Conservation (phyloP, 2,113 vertebrate species). For the Labeo rohita region DNA sequence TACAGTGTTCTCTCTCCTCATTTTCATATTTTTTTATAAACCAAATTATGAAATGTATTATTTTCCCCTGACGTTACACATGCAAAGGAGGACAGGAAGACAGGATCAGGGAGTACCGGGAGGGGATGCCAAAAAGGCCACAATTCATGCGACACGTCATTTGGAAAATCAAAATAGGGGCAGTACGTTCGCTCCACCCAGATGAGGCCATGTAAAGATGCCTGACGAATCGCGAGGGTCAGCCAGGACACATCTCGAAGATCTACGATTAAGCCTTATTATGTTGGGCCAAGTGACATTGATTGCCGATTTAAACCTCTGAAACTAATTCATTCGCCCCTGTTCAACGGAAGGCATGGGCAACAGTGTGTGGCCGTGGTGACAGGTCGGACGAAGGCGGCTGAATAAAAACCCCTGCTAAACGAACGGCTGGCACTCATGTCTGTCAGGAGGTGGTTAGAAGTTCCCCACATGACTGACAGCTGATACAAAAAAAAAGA, state of each 20-base stretch:
- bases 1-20: slow-evolving; percentile 43
- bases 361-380: slow-evolving; percentile 77
- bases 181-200: slow-evolving; percentile 90
- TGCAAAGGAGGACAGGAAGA: slow-evolving; percentile 41
- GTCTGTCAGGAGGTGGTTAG: slow-evolving; percentile 74
- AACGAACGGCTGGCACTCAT: slow-evolving; percentile 70
- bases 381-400: slow-evolving; percentile 74
- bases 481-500: slow-evolving; percentile 65
- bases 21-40: not conserved
- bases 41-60: not conserved
- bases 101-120: slow-evolving; percentile 45
- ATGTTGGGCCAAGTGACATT: slow-evolving; percentile 81
- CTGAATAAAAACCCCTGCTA: slow-evolving; percentile 66
- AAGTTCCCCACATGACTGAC: slow-evolving; percentile 75
- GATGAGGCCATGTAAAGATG: slow-evolving; percentile 85
- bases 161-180: slow-evolving; percentile 94
- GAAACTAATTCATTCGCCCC: slow-evolving; percentile 77
- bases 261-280: slow-evolving; percentile 89
- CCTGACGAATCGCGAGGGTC: slow-evolving; percentile 84
- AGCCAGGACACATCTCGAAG: slow-evolving; percentile 90
- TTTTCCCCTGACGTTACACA: slow-evolving; percentile 40
- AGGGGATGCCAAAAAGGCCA: slow-evolving; percentile 50
- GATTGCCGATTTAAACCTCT: slow-evolving; percentile 80
- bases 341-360: slow-evolving; percentile 77
- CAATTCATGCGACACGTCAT: slow-evolving; percentile 87